phyloP scores from a whole-genome alignment of 2,797 vertebrate species.

The Agapornis canus region DNA sequence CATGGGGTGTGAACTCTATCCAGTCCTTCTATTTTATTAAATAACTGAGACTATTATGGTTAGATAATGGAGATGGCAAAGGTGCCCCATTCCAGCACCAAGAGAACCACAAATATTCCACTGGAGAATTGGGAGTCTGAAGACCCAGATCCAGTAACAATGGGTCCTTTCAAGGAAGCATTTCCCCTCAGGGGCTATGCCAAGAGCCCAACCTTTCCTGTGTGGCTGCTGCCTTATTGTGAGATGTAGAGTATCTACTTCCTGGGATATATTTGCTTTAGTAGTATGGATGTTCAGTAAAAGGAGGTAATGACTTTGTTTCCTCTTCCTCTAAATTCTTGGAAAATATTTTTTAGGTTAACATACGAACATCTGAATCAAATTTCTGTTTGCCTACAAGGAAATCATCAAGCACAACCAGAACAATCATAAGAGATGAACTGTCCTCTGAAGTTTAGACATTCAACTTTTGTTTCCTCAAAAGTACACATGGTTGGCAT shows the following conservation, averaged over 20 bases:
- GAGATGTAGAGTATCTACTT: slow-evolving; percentile 51
- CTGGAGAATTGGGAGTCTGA: neutral
- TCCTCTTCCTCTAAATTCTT: slow-evolving; percentile 62
- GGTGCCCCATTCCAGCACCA: slow-evolving; percentile 39
- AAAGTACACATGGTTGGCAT: neutral
- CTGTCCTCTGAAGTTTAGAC: neutral
- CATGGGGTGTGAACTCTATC: neutral
- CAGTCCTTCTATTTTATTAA: neutral
- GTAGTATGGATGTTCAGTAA: slow-evolving; percentile 65
- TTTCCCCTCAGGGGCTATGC: slow-evolving; percentile 67
- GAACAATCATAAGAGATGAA: neutral
- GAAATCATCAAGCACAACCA: neutral
- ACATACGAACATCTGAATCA: neutral
- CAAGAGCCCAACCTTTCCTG: slow-evolving; percentile 71
- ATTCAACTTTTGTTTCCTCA: neutral
- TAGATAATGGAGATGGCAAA: slow-evolving; percentile 35
- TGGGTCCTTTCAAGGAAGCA: slow-evolving; percentile 67
- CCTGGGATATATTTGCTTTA: slow-evolving; percentile 71
- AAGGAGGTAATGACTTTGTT: slow-evolving; percentile 61
- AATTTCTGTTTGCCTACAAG: neutral
- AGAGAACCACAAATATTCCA: neutral
- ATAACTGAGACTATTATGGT: neutral
- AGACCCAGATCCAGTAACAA: slow-evolving; percentile 59
- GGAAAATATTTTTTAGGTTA: slow-evolving; percentile 63
- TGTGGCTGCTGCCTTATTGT: slow-evolving; percentile 69